Conservation (phyloP, 1,140 invertebrate genomes). For the Rhagoletis pomonella region DNA sequence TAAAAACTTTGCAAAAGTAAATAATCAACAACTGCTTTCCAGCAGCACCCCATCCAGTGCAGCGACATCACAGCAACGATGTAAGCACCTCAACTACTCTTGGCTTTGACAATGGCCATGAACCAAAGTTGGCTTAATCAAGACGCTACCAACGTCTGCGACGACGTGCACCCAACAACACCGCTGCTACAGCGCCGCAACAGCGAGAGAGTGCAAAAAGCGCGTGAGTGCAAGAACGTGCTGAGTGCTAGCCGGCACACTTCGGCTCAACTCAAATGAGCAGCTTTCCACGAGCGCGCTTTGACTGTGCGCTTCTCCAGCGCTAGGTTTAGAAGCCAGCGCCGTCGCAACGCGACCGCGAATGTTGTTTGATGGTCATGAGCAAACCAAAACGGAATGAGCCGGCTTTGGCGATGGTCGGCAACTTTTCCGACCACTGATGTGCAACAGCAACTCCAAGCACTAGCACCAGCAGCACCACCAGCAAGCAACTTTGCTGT, state of each 20-base stretch:
- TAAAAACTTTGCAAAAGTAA: too few species aligned
- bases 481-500: slow-evolving; percentile 1
- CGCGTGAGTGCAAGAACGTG: neutral
- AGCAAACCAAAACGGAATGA: slow-evolving; percentile 29
- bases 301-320: neutral
- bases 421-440: neutral
- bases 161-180: neutral
- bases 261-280: slow-evolving; percentile 20
- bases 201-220: slow-evolving; percentile 21
- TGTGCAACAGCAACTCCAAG: neutral
- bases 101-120: slow-evolving; percentile 5
- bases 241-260: neutral
- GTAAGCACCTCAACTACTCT: neutral
- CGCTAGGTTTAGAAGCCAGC: neutral
- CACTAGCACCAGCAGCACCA: neutral
- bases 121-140: neutral
- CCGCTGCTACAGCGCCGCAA: slow-evolving; percentile 2
- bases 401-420: slow-evolving; percentile 36
- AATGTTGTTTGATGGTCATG: slow-evolving; percentile 36
- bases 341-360: neutral
- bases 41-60: neutral
- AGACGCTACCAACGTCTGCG: neutral
- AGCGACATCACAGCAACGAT: neutral
- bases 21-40: too few species aligned
- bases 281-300: neutral